These are phyloP conservation scores for Ia io DNA, from an alignment of 2,113 vertebrate genomes.

Conservation along the genomic window DNA sequence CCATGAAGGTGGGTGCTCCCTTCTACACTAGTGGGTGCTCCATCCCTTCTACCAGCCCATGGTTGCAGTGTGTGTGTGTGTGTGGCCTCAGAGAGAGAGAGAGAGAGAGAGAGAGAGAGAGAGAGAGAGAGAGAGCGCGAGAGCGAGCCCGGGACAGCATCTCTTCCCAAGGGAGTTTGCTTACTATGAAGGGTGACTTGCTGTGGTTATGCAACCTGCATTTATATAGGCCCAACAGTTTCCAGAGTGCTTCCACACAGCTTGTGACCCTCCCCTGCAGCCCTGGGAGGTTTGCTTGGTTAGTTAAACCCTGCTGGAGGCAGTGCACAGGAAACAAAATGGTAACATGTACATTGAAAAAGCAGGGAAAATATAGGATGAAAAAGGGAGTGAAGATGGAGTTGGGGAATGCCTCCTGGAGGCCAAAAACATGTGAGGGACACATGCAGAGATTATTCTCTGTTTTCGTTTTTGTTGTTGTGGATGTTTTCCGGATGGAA, in stretches of 20 bases:
- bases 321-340: slow-evolving; percentile 47
- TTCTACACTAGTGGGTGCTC: background rate
- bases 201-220: slow-evolving; percentile 51
- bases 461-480: background rate
- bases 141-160: background rate
- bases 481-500: background rate
- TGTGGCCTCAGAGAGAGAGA: background rate
- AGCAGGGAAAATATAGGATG: background rate
- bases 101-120: background rate
- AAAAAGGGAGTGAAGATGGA: slow-evolving; percentile 1
- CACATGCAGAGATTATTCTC: background rate
- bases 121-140: background rate
- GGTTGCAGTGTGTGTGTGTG: background rate
- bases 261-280: background rate
- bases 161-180: background rate
- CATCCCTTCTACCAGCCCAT: background rate
- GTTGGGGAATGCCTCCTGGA: background rate
- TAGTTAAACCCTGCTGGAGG: slow-evolving; percentile 4
- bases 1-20: background rate
- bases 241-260: background rate
- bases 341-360: slow-evolving; percentile 27
- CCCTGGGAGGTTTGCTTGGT: slow-evolving; percentile 41
- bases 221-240: background rate
- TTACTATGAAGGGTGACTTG: background rate
- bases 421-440: background rate